Conservation (phyloP, 2,888 invertebrate species). For the Himalopsyche tibetana region DNA sequence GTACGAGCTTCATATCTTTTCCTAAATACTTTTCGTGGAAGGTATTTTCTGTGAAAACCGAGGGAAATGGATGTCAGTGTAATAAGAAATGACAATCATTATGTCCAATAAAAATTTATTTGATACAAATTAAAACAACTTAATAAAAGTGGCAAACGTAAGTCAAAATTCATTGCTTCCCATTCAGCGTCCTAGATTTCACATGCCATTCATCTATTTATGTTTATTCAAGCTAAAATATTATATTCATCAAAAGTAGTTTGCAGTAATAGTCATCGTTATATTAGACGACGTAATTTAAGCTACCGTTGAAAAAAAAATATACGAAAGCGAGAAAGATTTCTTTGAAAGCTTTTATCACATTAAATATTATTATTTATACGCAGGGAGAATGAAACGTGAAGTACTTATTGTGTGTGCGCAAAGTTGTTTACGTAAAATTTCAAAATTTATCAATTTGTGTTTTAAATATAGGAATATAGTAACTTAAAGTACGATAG, state of each 20-base stretch:
- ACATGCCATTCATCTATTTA: background rate
- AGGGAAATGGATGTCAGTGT: background rate
- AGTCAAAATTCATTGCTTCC: constrained; percentile 8
- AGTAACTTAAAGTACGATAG: no score
- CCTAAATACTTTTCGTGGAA: no score
- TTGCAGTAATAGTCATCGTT: background rate
- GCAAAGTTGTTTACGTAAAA: no score
- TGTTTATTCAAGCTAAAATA: background rate
- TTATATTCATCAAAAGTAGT: constrained; percentile 15
- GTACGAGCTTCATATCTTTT: no score
- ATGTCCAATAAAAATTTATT: constrained; percentile 36
- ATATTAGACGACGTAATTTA: no score
- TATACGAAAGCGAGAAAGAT: background rate
- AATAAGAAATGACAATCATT: background rate
- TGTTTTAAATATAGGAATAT: no score
- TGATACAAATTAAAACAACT: constrained; percentile 42
- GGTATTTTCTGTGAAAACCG: no score
- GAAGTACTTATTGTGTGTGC: no score
- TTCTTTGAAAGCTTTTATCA: constrained; percentile 6
- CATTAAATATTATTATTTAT: constrained; percentile 7
- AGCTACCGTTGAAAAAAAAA: no score
- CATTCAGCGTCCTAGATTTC: constrained; percentile 4
- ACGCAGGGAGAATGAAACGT: background rate
- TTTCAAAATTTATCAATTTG: no score
- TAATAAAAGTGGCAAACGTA: constrained; percentile 22